phyloP scores from a whole-genome alignment of 2,113 vertebrate genomes.

The Acanthisitta chloris region DNA sequence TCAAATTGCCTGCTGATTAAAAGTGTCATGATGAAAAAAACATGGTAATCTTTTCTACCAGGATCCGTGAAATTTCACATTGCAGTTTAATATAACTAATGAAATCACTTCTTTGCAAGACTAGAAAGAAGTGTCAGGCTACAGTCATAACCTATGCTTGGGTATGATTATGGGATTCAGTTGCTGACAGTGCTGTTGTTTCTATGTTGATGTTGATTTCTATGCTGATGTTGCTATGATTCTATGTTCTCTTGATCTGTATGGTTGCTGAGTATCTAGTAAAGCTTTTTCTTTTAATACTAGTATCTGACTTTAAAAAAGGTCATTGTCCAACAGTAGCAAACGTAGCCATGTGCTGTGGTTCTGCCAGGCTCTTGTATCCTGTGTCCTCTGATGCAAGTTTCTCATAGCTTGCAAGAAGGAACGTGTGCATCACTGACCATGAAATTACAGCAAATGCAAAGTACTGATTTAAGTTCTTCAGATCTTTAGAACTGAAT shows the following conservation, averaged over 20 bases:
- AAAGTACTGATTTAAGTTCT: not conserved
- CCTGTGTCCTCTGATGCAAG: not conserved
- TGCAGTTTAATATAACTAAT: not conserved
- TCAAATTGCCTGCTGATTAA: not conserved
- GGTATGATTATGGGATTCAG: accelerated
- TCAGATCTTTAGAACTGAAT: not conserved
- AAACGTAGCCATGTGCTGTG: not conserved
- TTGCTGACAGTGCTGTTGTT: not conserved
- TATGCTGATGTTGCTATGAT: no score
- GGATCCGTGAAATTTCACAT: not conserved
- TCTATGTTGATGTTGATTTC: no score
- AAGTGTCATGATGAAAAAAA: not conserved
- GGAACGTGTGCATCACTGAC: not conserved
- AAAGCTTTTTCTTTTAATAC: not conserved
- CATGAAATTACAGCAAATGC: not conserved
- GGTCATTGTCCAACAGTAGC: not conserved
- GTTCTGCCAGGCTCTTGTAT: not conserved
- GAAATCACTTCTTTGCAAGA: not conserved
- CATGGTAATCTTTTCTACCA: not conserved
- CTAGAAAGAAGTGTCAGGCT: not conserved
- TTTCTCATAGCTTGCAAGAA: not conserved
- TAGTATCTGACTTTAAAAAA: not conserved
- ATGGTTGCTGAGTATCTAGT: not conserved
- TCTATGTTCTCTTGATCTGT: not conserved
- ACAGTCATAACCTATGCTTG: not conserved